phyloP scores from a whole-genome alignment of 2,113 vertebrate species.

The Gymnorhina tibicen region DNA sequence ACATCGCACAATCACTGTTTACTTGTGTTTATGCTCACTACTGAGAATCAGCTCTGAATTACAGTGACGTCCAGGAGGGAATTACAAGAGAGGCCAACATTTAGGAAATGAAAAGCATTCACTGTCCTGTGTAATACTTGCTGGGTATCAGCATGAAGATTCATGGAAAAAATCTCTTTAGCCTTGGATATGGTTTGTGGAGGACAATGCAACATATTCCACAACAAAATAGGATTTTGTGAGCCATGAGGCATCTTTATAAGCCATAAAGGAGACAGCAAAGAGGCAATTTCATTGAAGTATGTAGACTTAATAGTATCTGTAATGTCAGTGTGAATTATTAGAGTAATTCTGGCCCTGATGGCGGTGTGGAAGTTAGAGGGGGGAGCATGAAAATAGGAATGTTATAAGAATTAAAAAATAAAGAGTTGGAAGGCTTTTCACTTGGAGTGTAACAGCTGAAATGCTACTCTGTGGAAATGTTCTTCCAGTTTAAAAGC shows the following conservation, averaged over 20 bases:
- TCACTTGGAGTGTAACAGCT: background rate
- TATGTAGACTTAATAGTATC: conserved; percentile 71
- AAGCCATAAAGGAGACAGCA: conserved; percentile 63
- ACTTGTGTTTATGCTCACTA: background rate
- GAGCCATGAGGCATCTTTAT: conserved; percentile 72
- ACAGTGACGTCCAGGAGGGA: background rate
- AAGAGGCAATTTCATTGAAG: conserved; percentile 68
- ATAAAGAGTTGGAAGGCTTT: background rate
- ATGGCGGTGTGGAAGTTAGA: conserved; percentile 6
- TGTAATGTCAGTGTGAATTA: conserved; percentile 71
- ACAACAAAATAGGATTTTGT: conserved; percentile 51
- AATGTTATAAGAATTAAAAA: conserved; percentile 17
- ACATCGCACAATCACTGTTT: background rate
- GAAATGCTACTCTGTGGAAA: background rate
- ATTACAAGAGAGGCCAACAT: background rate
- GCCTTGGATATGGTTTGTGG: conserved; percentile 64
- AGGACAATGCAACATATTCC: conserved; percentile 60
- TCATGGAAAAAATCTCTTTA: conserved; percentile 52
- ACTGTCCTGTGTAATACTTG: background rate
- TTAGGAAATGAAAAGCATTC: background rate
- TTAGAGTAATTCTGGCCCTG: conserved; percentile 64
- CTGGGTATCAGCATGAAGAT: background rate
- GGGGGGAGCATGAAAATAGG: background rate
- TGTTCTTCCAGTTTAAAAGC: background rate
- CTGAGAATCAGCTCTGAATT: background rate